Evolutionary conservation across 2,888 invertebrate species (phyloP).

Genomic region (Sinodicranocentrus sp.): DNA sequence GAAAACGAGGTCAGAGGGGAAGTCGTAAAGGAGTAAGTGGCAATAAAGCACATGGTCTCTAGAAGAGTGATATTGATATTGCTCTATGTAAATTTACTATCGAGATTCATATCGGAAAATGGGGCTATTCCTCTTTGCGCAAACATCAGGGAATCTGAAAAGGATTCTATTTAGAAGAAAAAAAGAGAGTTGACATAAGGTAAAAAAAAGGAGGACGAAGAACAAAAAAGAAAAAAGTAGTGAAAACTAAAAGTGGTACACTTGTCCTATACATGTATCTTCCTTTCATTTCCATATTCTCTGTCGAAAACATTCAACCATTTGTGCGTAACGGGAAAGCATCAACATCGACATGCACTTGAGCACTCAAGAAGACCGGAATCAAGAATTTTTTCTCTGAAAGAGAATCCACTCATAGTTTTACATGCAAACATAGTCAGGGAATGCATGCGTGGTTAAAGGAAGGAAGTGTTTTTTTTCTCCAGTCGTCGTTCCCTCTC

Average conservation of each 20-base stretch:
- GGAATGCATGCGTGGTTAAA: too few species aligned
- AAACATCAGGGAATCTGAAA: too few species aligned
- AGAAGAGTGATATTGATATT: constrained; percentile 54
- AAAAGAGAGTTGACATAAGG: background rate
- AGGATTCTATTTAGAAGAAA: too few species aligned
- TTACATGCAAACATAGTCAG: constrained; percentile 39
- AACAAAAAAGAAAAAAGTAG: constrained; percentile 15
- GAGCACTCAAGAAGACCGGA: constrained; percentile 49
- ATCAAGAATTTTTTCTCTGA: constrained; percentile 41
- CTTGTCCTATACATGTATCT: background rate
- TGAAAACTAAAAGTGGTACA: background rate
- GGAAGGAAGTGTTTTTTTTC: constrained; percentile 45
- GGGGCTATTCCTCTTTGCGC: too few species aligned
- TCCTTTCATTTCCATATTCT: background rate
- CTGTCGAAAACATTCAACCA: constrained; percentile 22
- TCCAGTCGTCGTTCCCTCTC: too few species aligned
- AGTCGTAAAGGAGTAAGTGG: constrained; percentile 68
- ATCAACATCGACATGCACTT: constrained; percentile 59
- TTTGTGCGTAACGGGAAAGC: constrained; percentile 40
- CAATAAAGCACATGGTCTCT: constrained; percentile 66
- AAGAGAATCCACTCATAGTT: background rate
- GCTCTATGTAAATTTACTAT: constrained; percentile 42
- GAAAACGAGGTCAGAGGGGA: constrained; percentile 68
- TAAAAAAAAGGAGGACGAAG: background rate
- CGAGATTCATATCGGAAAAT: constrained; percentile 30